phyloP scores from a whole-genome alignment of 2,113 vertebrate genomes.

The Gulo gulo region DNA sequence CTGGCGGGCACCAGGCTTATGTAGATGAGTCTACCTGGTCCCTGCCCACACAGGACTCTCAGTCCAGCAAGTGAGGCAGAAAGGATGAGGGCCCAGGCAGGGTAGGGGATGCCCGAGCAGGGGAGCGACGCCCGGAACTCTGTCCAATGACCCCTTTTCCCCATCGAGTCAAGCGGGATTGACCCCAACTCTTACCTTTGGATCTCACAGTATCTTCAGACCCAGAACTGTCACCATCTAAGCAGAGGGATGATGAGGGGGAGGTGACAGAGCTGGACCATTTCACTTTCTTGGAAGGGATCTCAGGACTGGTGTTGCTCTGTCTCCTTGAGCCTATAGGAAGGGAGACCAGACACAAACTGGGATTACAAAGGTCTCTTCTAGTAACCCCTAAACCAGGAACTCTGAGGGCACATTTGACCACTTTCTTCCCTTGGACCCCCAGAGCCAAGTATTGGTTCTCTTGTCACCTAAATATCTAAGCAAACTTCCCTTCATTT shows the following conservation, averaged over 20 bases:
- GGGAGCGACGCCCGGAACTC: not conserved
- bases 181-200: slow-evolving; percentile 30
- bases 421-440: no score
- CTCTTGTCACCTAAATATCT: not conserved
- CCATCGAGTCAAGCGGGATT: accelerated
- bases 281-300: slow-evolving; percentile 59
- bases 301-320: not conserved
- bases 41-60: not conserved
- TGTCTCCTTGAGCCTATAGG: slow-evolving; percentile 19
- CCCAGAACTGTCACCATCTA: not conserved
- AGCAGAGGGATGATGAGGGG: not conserved
- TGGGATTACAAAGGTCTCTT: not conserved
- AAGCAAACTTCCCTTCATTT: not conserved
- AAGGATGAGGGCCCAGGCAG: not conserved
- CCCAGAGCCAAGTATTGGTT: not conserved
- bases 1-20: not conserved
- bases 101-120: no score
- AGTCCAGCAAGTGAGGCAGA: not conserved
- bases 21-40: not conserved
- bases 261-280: not conserved
- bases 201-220: not conserved
- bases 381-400: not conserved
- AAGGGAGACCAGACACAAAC: not conserved
- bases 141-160: not conserved
- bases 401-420: not conserved